Percentiles rank a stretch among this genome's conserved stretches.
These are phyloP conservation scores for Panthera tigris DNA, from an alignment of 2,113 vertebrate genomes.

Conservation along the genomic window DNA sequence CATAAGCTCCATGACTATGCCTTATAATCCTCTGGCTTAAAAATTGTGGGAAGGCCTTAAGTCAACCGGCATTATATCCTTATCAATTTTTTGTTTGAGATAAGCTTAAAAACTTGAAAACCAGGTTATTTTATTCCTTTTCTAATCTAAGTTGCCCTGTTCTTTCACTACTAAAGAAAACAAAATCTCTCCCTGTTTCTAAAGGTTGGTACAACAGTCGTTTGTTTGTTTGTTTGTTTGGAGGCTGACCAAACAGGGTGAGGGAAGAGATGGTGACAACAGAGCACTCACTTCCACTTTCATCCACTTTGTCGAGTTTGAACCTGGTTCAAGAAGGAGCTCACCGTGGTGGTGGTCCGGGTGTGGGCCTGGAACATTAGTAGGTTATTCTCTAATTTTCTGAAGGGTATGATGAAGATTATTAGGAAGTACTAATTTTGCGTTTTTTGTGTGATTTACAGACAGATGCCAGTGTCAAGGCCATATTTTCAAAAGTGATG, in stretches of 20 bases:
- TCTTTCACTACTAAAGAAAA: neutral
- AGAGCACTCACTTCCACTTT: neutral
- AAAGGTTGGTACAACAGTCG: neutral
- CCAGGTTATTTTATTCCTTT: neutral
- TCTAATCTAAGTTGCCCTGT: neutral
- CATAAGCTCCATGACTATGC: neutral
- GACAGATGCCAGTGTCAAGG: conserved; percentile 97
- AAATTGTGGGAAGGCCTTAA: neutral
- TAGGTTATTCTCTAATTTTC: neutral
- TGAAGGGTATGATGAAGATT: neutral
- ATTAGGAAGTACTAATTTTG: conserved; percentile 68
- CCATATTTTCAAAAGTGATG: conserved; percentile 99
- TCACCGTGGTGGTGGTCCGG: neutral
- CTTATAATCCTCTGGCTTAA: neutral
- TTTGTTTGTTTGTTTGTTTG: neutral
- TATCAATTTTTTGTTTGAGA: neutral
- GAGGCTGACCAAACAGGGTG: neutral
- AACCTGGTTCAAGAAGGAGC: neutral
- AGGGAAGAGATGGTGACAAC: neutral
- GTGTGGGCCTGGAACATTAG: neutral
- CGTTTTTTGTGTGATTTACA: conserved; percentile 82
- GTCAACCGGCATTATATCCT: neutral
- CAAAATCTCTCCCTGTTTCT: neutral
- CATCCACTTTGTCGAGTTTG: neutral
- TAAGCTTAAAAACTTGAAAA: neutral